These are phyloP conservation scores for Acronicta psi DNA, from an alignment of 2,888 invertebrate species.

Conservation along the genomic window DNA sequence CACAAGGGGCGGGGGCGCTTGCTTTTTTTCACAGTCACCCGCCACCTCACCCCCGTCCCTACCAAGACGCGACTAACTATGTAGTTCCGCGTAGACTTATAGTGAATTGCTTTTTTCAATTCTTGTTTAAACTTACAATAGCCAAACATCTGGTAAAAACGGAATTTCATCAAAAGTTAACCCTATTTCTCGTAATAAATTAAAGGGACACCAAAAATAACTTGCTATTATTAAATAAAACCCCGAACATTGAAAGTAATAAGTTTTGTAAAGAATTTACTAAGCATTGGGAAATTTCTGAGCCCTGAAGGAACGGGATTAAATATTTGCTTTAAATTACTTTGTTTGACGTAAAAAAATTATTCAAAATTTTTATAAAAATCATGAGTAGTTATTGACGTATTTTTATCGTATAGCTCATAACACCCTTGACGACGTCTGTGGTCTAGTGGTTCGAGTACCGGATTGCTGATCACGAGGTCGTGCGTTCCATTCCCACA, in stretches of 20 bases:
- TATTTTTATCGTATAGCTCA: neutral
- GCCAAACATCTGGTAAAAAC: no score
- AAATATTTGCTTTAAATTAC: constrained; percentile 44
- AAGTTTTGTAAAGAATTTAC: constrained; percentile 46
- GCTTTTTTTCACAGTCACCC: no score
- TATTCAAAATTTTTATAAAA: constrained; percentile 39
- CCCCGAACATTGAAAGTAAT: constrained; percentile 38
- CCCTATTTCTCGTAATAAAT: constrained; percentile 16
- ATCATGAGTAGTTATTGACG: constrained; percentile 2
- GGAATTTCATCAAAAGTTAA: constrained; percentile 6
- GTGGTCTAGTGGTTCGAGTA: no score
- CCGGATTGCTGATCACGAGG: no score
- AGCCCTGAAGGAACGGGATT: constrained; percentile 36
- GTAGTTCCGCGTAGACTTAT: no score
- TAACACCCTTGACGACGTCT: no score
- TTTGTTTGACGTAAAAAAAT: constrained; percentile 40
- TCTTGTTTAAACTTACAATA: neutral
- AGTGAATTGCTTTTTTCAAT: no score
- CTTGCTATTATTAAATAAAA: constrained; percentile 41
- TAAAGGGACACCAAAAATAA: constrained; percentile 35
- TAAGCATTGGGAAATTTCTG: constrained; percentile 34
- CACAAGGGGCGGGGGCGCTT: no score
- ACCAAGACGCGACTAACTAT: no score
- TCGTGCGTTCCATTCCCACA: no score
- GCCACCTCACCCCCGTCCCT: no score